Percentiles rank a stretch among this genome's conserved stretches.
These are phyloP conservation scores for Atrina japonica DNA, from an alignment of 2,888 invertebrate species.

Conservation along the genomic window DNA sequence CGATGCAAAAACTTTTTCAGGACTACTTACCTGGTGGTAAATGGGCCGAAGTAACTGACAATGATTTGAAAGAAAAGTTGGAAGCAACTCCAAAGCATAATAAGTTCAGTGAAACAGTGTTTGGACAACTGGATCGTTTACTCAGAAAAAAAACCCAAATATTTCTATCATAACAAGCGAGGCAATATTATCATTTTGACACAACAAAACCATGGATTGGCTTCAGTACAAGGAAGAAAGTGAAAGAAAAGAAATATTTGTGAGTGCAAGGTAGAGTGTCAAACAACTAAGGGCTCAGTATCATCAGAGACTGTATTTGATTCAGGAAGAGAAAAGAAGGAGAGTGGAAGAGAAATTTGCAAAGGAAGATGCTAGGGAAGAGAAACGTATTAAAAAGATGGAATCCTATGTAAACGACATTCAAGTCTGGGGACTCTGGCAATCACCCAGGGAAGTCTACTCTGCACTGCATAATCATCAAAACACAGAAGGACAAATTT, in stretches of 20 bases:
- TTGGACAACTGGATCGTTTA: conserved; percentile 43
- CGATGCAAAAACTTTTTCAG: conserved; percentile 5
- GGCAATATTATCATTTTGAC: conserved; percentile 31
- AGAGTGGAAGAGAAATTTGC: conserved; percentile 15
- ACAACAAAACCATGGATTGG: conserved; percentile 46
- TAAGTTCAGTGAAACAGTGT: conserved; percentile 40
- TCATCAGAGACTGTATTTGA: conserved; percentile 39
- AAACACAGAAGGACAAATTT: no score
- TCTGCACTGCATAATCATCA: conserved; percentile 12
- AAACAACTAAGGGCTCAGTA: conserved; percentile 22
- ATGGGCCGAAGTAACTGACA: no score
- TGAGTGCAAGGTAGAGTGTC: conserved; percentile 33
- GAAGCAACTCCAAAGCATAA: conserved; percentile 18
- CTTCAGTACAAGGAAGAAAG: conserved; percentile 25
- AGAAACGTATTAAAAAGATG: conserved; percentile 26
- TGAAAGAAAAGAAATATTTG: conserved; percentile 20
- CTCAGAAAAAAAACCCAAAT: conserved; percentile 40
- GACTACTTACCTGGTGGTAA: conserved; percentile 26
- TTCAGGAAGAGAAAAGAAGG: conserved; percentile 35
- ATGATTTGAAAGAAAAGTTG: conserved; percentile 14
- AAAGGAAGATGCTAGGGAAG: conserved; percentile 25
- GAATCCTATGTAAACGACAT: conserved; percentile 39
- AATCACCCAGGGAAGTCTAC: conserved; percentile 36
- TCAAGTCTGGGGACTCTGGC: conserved; percentile 44
- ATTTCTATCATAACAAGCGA: conserved; percentile 30